A percentile compares a stretch with the other conserved stretches of the same genome.
phyloP scores from a whole-genome alignment of 1,140 invertebrate species.

The Dinoponera quadriceps region DNA sequence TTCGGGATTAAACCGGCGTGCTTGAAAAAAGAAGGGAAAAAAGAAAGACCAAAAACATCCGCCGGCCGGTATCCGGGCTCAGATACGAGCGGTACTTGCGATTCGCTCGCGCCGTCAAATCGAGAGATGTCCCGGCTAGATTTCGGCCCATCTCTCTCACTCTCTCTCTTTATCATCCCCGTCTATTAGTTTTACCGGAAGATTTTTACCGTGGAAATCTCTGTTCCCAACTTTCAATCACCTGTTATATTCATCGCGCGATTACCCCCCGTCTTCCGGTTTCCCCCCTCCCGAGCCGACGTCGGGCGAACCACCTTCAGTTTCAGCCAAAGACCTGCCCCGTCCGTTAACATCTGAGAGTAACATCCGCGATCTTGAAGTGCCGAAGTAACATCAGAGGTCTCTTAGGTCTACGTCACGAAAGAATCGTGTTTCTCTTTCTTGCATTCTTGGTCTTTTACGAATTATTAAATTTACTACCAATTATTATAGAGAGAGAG shows the following conservation, averaged over 20 bases:
- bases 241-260: not conserved
- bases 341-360: too few relatives aligned
- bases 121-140: too few relatives aligned
- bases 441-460: too few relatives aligned
- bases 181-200: slow-evolving; percentile 2
- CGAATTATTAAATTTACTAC: too few relatives aligned
- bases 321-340: not conserved
- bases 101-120: too few relatives aligned
- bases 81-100: slow-evolving; percentile 5
- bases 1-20: not conserved
- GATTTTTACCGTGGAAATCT: not conserved
- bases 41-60: not conserved
- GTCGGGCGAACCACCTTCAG: not conserved
- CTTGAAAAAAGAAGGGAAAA: too few relatives aligned
- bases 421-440: too few relatives aligned
- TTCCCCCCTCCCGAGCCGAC: not conserved
- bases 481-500: too few relatives aligned
- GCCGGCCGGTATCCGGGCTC: not conserved
- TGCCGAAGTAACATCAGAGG: too few relatives aligned
- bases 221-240: not conserved
- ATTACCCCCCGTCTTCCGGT: not conserved
- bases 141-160: too few relatives aligned
- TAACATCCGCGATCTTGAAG: too few relatives aligned
- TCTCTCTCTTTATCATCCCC: not conserved
- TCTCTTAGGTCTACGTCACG: too few relatives aligned